Evolutionary conservation across 2,797 vertebrate species (phyloP).

Genomic region (Aldrovandia affinis): DNA sequence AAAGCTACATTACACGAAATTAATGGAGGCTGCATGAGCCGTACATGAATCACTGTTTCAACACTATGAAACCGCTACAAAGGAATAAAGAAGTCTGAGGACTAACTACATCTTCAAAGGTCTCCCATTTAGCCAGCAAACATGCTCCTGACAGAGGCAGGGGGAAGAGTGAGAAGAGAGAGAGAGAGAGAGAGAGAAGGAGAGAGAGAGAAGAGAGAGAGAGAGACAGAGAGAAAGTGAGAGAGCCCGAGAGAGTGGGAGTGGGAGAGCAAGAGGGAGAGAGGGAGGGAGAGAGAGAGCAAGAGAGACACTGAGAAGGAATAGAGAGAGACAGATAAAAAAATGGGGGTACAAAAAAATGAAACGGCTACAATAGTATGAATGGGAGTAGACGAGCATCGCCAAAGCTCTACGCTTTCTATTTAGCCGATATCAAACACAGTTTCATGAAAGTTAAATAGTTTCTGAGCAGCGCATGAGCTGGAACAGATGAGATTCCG

Average conservation of each 20-base stretch:
- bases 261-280: constrained; percentile 69
- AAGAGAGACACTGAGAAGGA: background rate
- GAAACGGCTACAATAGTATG: constrained; percentile 81
- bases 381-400: constrained; percentile 84
- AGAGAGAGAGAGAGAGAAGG: background rate
- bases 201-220: background rate
- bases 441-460: constrained; percentile 93
- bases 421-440: constrained; percentile 89
- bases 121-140: constrained; percentile 87
- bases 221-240: background rate
- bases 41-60: constrained; percentile 96
- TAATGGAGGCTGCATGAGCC: constrained; percentile 91
- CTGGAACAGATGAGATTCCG: constrained; percentile 90
- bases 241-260: too few species aligned
- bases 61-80: constrained; percentile 85
- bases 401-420: constrained; percentile 80
- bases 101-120: constrained; percentile 92
- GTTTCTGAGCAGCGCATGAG: constrained; percentile 87
- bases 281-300: constrained; percentile 42
- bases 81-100: constrained; percentile 86
- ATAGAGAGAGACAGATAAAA: constrained; percentile 57
- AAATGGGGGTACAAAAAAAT: constrained; percentile 65
- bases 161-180: constrained; percentile 65
- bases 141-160: constrained; percentile 82
- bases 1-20: constrained; percentile 97